A percentile compares a stretch with the other conserved stretches of the same genome.
These are phyloP conservation scores for human (Homo sapiens) DNA, from an alignment of 2,113 vertebrate genomes.

Conservation along the genomic window DNA sequence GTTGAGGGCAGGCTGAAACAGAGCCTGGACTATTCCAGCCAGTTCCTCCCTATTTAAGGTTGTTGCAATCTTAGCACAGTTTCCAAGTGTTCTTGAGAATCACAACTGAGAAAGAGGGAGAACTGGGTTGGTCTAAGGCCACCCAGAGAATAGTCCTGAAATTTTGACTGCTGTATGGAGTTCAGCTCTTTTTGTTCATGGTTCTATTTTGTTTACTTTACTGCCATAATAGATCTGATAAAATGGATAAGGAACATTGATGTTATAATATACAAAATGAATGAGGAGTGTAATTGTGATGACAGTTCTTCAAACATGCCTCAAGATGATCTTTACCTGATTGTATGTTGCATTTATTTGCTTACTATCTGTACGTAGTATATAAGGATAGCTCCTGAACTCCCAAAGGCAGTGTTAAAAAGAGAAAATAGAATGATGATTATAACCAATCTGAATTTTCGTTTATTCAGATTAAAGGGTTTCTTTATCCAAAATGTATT, in stretches of 20 bases:
- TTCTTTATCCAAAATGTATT: conserved; percentile 41
- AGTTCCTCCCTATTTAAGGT: background rate
- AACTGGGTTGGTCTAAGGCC: background rate
- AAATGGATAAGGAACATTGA: background rate
- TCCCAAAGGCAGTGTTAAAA: background rate
- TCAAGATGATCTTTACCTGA: background rate
- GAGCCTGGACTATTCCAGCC: background rate
- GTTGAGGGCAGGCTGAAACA: background rate
- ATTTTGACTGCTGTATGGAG: background rate
- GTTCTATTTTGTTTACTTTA: background rate
- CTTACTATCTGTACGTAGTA: fast-evolving
- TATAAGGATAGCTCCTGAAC: background rate
- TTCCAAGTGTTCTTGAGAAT: background rate
- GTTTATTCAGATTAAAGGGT: conserved; percentile 31
- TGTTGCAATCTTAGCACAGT: background rate
- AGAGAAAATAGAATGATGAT: background rate
- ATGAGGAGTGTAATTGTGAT: background rate
- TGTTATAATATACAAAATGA: background rate
- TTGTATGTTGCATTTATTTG: background rate
- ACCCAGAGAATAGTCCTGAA: background rate
- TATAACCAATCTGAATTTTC: conserved; percentile 14
- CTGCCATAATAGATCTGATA: background rate
- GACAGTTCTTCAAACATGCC: background rate
- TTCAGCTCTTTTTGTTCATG: conserved; percentile 1
- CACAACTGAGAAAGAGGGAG: background rate